Conservation (phyloP, 1,140 invertebrate genomes). For the Harlomillsia oculata region DNA sequence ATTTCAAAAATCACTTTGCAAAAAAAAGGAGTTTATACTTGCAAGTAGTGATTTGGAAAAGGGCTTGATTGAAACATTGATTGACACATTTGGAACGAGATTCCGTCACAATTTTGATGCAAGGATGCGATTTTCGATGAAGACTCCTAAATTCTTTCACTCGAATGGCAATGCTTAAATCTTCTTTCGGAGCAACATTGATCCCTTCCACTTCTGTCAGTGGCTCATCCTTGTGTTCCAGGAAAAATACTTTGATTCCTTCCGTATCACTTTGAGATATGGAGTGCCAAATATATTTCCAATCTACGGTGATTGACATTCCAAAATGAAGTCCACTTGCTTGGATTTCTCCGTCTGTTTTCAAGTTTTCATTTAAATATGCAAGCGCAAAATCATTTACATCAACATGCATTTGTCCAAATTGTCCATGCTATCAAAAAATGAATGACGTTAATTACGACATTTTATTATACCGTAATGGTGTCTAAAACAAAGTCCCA, state of each 20-base stretch:
- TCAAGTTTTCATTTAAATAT: background rate
- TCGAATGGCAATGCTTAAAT: constrained; percentile 17
- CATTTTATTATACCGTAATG: constrained; percentile 1
- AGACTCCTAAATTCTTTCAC: constrained; percentile 22
- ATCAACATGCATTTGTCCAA: background rate
- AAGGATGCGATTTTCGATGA: constrained; percentile 13
- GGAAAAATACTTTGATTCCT: constrained; percentile 19
- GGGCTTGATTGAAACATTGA: constrained; percentile 10
- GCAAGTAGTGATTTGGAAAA: background rate
- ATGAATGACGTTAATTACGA: background rate
- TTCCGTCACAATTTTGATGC: background rate
- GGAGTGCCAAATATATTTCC: constrained; percentile 3
- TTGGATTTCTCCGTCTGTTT: constrained; percentile 8
- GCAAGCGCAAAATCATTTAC: background rate
- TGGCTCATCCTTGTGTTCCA: constrained; percentile 2
- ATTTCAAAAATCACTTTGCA: no score
- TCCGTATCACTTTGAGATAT: background rate
- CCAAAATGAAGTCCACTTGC: constrained; percentile 18
- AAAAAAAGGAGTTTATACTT: background rate
- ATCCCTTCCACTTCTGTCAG: constrained; percentile 20
- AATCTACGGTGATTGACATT: constrained; percentile 11
- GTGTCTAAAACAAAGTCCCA: constrained; percentile 10
- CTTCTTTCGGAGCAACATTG: constrained; percentile 9
- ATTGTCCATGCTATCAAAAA: background rate
- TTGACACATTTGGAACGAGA: constrained; percentile 17